A percentile compares a stretch with the other conserved stretches of the same genome.
phyloP scores from a whole-genome alignment of 1,140 invertebrate genomes.

The Drosophila dunni region DNA sequence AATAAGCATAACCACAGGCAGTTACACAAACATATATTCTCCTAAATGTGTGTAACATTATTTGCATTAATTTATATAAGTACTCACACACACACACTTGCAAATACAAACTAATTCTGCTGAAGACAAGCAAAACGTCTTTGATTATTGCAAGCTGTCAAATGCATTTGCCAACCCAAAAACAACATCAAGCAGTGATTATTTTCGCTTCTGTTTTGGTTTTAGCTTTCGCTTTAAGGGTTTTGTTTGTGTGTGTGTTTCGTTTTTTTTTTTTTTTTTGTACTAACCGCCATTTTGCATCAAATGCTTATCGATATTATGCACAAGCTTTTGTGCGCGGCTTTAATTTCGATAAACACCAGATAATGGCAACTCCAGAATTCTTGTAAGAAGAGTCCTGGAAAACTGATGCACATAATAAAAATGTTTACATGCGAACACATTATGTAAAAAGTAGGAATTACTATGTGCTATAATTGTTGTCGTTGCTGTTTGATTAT shows the following conservation, averaged over 20 bases:
- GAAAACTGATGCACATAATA: too few relatives aligned
- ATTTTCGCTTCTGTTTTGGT: constrained; percentile 46
- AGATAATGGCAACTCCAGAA: not conserved
- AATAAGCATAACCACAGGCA: constrained; percentile 23
- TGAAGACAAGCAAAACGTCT: not conserved
- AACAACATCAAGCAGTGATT: constrained; percentile 12
- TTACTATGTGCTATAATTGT: too few relatives aligned
- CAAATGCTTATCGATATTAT: constrained; percentile 32
- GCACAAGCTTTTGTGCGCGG: not conserved
- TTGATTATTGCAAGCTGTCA: constrained; percentile 42
- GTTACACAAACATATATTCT: constrained; percentile 10
- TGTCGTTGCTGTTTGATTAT: too few relatives aligned
- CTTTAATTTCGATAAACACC: constrained; percentile 4
- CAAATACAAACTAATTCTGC: not conserved
- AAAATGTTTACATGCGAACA: too few relatives aligned
- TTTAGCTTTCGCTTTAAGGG: constrained; percentile 14
- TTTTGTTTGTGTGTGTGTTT: not conserved
- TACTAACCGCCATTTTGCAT: constrained; percentile 7
- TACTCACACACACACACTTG: not conserved
- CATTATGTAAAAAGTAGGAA: too few relatives aligned
- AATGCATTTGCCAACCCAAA: constrained; percentile 33
- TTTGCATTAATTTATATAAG: constrained; percentile 7
- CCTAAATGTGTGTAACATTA: not conserved
- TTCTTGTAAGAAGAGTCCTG: too few relatives aligned
- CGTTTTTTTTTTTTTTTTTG: constrained; percentile 1